A percentile compares a stretch with the other conserved stretches of the same genome.
phyloP scores from a whole-genome alignment of 2,888 invertebrate genomes.

The Dynastes grantii region DNA sequence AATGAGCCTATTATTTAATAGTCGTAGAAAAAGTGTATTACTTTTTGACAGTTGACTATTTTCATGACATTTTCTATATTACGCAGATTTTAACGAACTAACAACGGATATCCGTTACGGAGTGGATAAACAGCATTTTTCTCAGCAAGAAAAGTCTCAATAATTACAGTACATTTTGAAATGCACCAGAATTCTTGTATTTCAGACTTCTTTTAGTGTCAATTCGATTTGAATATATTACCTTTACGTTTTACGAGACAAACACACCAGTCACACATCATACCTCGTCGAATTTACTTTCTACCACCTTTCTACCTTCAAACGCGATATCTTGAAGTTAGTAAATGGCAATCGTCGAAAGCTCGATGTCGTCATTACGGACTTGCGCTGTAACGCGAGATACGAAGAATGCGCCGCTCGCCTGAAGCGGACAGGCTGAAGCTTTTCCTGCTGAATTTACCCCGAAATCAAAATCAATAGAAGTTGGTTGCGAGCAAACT shows the following conservation, averaged over 20 bases:
- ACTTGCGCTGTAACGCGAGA: constrained; percentile 52
- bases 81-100: too few species aligned
- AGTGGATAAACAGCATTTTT: too few species aligned
- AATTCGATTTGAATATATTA: background rate
- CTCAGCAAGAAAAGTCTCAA: too few species aligned
- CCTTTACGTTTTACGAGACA: background rate
- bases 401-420: constrained; percentile 59
- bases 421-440: constrained; percentile 55
- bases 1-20: too few species aligned
- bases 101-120: too few species aligned
- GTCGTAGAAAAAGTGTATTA: too few species aligned
- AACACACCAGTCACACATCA: background rate
- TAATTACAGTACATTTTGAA: too few species aligned
- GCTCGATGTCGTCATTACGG: constrained; percentile 8
- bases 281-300: background rate
- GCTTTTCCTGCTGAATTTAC: constrained; percentile 61
- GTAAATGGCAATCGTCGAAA: constrained; percentile 17
- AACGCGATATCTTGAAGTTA: constrained; percentile 14
- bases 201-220: background rate
- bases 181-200: too few species aligned
- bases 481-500: constrained; percentile 59
- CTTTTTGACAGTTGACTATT: too few species aligned
- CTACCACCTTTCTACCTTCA: background rate
- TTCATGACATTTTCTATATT: too few species aligned
- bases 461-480: constrained; percentile 66